These are phyloP conservation scores for Stenchaetothrips biformis DNA, from an alignment of 2,888 invertebrate species.

Conservation along the genomic window DNA sequence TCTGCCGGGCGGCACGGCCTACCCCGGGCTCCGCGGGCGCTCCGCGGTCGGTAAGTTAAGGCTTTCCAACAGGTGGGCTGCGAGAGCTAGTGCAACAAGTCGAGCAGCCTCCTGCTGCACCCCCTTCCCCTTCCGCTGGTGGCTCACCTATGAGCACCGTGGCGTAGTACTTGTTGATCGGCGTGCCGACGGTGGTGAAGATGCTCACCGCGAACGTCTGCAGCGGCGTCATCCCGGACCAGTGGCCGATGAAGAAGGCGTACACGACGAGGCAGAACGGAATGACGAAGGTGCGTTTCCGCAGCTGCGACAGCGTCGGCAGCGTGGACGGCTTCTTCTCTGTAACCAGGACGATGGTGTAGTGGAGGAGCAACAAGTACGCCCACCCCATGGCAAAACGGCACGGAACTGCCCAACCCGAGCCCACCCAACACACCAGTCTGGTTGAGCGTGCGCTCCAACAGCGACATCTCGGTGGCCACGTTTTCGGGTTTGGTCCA, in stretches of 20 bases:
- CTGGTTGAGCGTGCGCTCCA: slow-evolving; percentile 33
- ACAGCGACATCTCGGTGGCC: slow-evolving; percentile 49
- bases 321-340: slow-evolving; percentile 33
- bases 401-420: slow-evolving; percentile 30
- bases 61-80: no score
- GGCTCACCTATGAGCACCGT: slow-evolving; percentile 61
- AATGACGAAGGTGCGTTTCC: slow-evolving; percentile 54
- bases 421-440: slow-evolving; percentile 26
- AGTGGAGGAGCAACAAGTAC: not conserved
- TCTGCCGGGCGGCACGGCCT: no score
- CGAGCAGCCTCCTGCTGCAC: no score
- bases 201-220: slow-evolving; percentile 58
- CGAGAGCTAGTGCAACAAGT: no score
- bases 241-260: slow-evolving; percentile 67
- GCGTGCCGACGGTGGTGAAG: slow-evolving; percentile 64
- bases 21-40: no score
- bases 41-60: no score
- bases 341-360: not conserved
- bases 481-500: slow-evolving; percentile 63
- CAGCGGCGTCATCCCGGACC: slow-evolving; percentile 69
- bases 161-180: slow-evolving; percentile 70
- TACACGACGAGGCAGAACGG: slow-evolving; percentile 63
- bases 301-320: slow-evolving; percentile 36
- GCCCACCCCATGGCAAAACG: no score
- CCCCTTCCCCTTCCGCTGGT: not conserved